phyloP scores from a whole-genome alignment of 1,140 invertebrate genomes.

The Macrobrachium rosenbergii region DNA sequence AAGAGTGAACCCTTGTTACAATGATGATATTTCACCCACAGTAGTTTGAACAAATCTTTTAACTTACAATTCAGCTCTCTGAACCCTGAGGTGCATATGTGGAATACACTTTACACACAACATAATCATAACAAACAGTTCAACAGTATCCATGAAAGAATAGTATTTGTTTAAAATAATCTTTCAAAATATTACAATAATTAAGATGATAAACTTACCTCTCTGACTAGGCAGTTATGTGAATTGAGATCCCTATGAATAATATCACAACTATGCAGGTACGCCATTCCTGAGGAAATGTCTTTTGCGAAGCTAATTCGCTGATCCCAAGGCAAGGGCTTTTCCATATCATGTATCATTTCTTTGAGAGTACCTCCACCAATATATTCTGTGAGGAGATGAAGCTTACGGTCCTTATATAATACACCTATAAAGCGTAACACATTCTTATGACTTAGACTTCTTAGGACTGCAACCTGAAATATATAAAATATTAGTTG shows the following conservation, averaged over 20 bases:
- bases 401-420: conserved; percentile 92
- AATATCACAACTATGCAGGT: conserved; percentile 93
- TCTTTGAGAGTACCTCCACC: conserved; percentile 90
- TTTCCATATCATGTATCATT: conserved; percentile 80
- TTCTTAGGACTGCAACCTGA: conserved; percentile 88
- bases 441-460: conserved; percentile 90
- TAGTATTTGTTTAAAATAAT: too few species aligned
- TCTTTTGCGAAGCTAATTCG: conserved; percentile 89
- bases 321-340: conserved; percentile 84
- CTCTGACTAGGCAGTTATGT: conserved; percentile 93
- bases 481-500: conserved; percentile 51
- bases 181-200: too few species aligned
- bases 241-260: conserved; percentile 97
- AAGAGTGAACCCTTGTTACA: too few species aligned
- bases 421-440: conserved; percentile 92
- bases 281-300: conserved; percentile 92
- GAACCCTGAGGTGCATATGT: too few species aligned
- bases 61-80: too few species aligned
- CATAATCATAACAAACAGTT: too few species aligned
- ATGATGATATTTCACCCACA: too few species aligned
- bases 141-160: too few species aligned
- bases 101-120: neutral
- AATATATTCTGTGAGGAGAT: conserved; percentile 93
- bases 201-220: conserved; percentile 71
- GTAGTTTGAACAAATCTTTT: too few species aligned